Evolutionary conservation across 1,140 invertebrate genomes (phyloP).

Genomic region (Uloborus diversus): DNA sequence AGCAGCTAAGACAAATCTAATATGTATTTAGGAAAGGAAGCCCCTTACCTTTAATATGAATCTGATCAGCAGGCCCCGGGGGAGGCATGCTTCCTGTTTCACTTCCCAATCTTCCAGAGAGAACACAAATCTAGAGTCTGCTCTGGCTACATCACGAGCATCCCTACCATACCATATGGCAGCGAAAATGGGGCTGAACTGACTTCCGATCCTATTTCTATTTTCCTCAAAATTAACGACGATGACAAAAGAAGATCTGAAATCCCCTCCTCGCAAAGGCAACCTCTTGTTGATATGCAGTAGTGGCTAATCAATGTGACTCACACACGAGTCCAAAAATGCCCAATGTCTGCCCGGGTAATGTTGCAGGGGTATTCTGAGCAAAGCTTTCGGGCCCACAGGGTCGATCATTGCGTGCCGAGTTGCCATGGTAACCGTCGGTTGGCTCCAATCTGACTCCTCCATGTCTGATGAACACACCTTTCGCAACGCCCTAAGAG

Average conservation of each 20-base stretch:
- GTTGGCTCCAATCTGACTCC: conserved; percentile 52
- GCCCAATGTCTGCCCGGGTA: conserved; percentile 20
- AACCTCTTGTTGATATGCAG: neutral
- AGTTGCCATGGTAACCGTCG: conserved; percentile 35
- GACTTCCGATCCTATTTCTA: neutral
- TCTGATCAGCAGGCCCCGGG: conserved; percentile 31
- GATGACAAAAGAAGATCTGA: no score
- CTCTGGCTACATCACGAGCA: neutral
- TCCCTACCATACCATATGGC: conserved; percentile 18
- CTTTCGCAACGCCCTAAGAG: conserved; percentile 34
- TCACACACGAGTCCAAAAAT: neutral
- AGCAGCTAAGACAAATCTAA: no score
- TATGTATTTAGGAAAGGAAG: neutral
- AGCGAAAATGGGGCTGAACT: no score
- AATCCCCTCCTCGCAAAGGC: neutral
- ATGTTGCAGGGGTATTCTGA: conserved; percentile 32
- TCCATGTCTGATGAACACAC: conserved; percentile 40
- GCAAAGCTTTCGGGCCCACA: conserved; percentile 39
- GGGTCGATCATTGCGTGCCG: conserved; percentile 47
- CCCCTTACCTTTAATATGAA: conserved; percentile 35
- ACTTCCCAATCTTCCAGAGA: neutral
- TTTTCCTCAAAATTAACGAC: no score
- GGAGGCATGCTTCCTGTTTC: conserved; percentile 21
- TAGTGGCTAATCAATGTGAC: neutral
- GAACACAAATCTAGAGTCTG: neutral